Evolutionary conservation across 2,113 vertebrate species (phyloP).

Genomic region (Cinclus mexicanus): DNA sequence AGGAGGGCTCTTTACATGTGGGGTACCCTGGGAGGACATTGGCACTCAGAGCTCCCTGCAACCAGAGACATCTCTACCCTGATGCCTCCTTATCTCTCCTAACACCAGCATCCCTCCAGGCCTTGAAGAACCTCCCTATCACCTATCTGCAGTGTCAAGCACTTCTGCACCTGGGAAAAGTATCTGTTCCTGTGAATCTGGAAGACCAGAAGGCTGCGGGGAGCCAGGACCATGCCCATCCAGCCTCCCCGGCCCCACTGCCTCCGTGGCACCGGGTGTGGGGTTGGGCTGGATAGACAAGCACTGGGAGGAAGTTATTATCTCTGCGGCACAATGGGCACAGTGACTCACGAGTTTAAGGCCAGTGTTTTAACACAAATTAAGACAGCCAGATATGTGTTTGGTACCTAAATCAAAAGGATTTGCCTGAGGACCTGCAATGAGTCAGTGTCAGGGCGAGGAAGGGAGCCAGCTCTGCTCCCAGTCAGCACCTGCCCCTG

Average conservation of each 20-base stretch:
- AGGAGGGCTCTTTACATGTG: not conserved
- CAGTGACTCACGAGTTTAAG: slow-evolving; percentile 27
- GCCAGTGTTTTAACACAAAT: slow-evolving; percentile 33
- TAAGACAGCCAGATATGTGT: slow-evolving; percentile 36
- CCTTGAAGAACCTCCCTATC: not conserved
- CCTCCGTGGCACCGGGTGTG: not conserved
- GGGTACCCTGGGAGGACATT: not conserved
- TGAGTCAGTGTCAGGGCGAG: slow-evolving; percentile 23
- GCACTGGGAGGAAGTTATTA: slow-evolving; percentile 49
- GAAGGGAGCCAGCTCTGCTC: not conserved
- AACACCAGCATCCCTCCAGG: not conserved
- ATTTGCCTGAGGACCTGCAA: not conserved
- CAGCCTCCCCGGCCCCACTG: not conserved
- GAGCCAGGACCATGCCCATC: not conserved
- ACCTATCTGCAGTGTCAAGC: not conserved
- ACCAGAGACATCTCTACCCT: not conserved
- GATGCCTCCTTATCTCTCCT: not conserved
- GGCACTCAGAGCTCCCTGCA: not conserved
- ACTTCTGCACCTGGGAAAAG: not conserved
- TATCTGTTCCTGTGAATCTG: not conserved
- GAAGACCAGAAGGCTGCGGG: not conserved
- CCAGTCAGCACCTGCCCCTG: not conserved
- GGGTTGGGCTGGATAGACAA: slow-evolving; percentile 8
- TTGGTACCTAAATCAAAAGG: slow-evolving; percentile 52
- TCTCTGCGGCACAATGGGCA: not conserved